Evolutionary conservation across 2,888 invertebrate species (phyloP).

Genomic region (Bombylius major): DNA sequence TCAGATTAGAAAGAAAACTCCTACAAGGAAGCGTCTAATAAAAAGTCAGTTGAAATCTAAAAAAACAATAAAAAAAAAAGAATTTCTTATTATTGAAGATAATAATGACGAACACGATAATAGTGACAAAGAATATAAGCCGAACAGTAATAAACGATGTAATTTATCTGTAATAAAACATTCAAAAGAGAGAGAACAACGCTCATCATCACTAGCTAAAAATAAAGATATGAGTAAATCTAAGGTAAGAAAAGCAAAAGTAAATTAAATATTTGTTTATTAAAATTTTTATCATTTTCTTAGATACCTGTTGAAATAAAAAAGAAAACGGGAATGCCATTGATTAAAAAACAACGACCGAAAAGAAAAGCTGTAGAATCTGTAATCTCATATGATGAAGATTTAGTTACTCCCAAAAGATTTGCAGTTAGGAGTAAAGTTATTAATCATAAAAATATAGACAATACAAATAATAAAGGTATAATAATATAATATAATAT

Average conservation of each 20-base stretch:
- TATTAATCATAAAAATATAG: too few relatives aligned
- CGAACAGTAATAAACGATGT: conserved; percentile 20
- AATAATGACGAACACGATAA: conserved; percentile 4
- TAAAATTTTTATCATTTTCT: too few relatives aligned
- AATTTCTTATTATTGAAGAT: conserved; percentile 18
- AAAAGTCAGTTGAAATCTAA: conserved; percentile 16
- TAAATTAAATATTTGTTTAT: too few relatives aligned
- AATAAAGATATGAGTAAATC: too few relatives aligned
- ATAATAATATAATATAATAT: too few relatives aligned
- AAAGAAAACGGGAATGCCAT: too few relatives aligned
- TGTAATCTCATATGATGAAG: not conserved
- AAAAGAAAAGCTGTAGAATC: not conserved
- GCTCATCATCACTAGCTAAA: conserved; percentile 17
- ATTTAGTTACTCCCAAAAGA: not conserved
- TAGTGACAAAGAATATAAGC: conserved; percentile 21
- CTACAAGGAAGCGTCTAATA: conserved; percentile 13
- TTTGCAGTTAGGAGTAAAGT: not conserved
- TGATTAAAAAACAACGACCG: not conserved
- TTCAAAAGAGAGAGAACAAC: conserved; percentile 19
- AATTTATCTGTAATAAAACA: conserved; percentile 9
- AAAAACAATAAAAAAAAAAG: conserved; percentile 16
- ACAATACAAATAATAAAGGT: too few relatives aligned
- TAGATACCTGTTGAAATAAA: too few relatives aligned
- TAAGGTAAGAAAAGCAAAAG: too few relatives aligned
- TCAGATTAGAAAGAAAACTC: conserved; percentile 36